Conservation (phyloP, 2,888 invertebrate genomes). For the Drosophila colorata region DNA sequence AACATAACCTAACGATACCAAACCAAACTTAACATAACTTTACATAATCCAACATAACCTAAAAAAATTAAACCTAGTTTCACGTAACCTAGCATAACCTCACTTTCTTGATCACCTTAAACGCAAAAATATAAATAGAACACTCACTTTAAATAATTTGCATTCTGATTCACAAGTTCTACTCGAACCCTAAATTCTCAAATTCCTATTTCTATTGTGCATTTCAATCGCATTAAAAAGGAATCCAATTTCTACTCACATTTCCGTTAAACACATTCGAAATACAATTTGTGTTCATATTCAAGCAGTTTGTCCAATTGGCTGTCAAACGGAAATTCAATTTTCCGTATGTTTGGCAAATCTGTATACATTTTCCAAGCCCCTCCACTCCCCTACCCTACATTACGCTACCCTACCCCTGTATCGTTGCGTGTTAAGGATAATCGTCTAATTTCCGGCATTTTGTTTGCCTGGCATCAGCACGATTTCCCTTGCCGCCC, state of each 20-base stretch:
- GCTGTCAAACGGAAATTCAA: slow-evolving; percentile 62
- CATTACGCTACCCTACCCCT: background rate
- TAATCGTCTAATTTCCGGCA: slow-evolving; percentile 73
- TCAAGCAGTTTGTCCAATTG: slow-evolving; percentile 28
- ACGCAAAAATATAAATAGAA: background rate
- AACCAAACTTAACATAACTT: too few species aligned
- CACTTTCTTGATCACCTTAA: background rate
- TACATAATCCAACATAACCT: background rate
- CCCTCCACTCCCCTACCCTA: background rate
- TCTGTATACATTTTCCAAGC: slow-evolving; percentile 7
- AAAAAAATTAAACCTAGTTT: background rate
- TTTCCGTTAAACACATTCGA: slow-evolving; percentile 52
- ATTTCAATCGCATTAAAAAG: slow-evolving; percentile 10
- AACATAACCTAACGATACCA: too few species aligned
- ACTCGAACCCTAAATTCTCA: background rate
- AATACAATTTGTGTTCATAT: slow-evolving; percentile 37
- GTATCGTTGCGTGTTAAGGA: slow-evolving; percentile 28
- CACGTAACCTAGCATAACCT: background rate
- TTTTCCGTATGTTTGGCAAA: slow-evolving; percentile 54
- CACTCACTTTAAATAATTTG: background rate
- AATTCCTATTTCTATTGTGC: slow-evolving; percentile 8
- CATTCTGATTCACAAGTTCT: background rate
- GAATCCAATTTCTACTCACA: slow-evolving; percentile 44
- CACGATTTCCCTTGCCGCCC: background rate
- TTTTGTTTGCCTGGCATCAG: slow-evolving; percentile 47